Percentiles rank a stretch among this genome's conserved stretches.
Evolutionary conservation across 2,113 vertebrate genomes (phyloP).

Genomic region (Euleptes europaea): DNA sequence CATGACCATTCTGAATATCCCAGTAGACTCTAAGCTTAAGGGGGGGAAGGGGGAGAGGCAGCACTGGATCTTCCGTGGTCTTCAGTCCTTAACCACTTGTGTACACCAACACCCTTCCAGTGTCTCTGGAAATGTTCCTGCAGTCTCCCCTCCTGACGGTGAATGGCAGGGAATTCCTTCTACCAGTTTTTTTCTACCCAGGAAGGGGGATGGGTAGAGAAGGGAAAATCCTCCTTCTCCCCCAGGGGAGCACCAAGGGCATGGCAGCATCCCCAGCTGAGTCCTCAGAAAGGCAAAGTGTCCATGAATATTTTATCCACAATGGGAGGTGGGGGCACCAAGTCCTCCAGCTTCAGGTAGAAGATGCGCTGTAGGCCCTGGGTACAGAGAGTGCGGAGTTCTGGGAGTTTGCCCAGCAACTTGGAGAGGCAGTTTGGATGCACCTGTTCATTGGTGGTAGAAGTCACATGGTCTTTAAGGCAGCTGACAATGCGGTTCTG

Average conservation of each 20-base stretch:
- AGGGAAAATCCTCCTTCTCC: background rate
- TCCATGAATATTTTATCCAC: slow-evolving; percentile 97
- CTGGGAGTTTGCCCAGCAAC: slow-evolving; percentile 89
- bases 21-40: background rate
- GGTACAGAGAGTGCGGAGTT: slow-evolving; percentile 92
- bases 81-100: background rate
- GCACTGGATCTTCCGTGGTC: background rate
- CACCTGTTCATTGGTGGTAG: slow-evolving; percentile 68
- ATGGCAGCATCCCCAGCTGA: background rate
- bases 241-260: background rate
- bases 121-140: slow-evolving; percentile 20
- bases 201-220: background rate
- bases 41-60: background rate
- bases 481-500: slow-evolving; percentile 91
- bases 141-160: background rate
- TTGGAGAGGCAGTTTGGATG: slow-evolving; percentile 88
- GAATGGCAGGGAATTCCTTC: background rate
- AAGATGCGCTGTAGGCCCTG: slow-evolving; percentile 96
- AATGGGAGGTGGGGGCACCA: slow-evolving; percentile 90
- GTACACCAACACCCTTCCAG: background rate
- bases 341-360: slow-evolving; percentile 93
- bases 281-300: slow-evolving; percentile 87
- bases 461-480: slow-evolving; percentile 89
- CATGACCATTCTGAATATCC: slow-evolving; percentile 7
- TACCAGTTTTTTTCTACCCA: background rate